Evolutionary conservation across 2,113 vertebrate genomes (phyloP).

Genomic region (Petroica traversi): DNA sequence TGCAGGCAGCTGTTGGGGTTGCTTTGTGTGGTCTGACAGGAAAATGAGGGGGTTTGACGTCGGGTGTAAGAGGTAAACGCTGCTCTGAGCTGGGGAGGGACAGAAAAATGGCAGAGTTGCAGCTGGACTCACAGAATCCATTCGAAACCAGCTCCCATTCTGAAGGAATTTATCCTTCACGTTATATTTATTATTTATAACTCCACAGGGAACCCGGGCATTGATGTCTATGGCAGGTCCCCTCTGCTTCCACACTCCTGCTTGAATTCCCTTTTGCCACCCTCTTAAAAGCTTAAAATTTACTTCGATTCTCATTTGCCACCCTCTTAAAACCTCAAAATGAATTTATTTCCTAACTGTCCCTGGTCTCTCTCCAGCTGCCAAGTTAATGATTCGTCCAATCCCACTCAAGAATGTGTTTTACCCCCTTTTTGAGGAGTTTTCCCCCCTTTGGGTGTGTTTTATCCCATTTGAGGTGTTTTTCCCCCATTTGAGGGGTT

Average conservation of each 20-base stretch:
- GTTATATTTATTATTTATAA: too few species aligned
- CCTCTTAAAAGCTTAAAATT: conserved; percentile 11
- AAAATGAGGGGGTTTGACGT: too few species aligned
- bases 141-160: too few species aligned
- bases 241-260: neutral
- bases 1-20: too few species aligned
- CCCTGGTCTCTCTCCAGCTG: neutral
- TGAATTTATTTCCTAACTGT: neutral
- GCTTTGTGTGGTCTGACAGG: too few species aligned
- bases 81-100: too few species aligned
- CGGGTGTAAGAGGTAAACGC: too few species aligned
- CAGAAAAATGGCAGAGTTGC: too few species aligned
- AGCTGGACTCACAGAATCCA: too few species aligned
- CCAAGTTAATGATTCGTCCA: neutral
- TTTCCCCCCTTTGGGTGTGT: neutral
- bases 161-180: too few species aligned
- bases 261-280: neutral
- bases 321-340: conserved; percentile 5
- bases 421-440: too few species aligned
- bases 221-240: too few species aligned
- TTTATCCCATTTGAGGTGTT: fast-evolving
- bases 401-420: neutral
- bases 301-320: neutral
- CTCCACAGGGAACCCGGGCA: neutral
- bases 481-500: neutral